A percentile compares a stretch with the other conserved stretches of the same genome.
Evolutionary conservation across 2,888 invertebrate species (phyloP).

Genomic region (Cactoblastis cactorum): DNA sequence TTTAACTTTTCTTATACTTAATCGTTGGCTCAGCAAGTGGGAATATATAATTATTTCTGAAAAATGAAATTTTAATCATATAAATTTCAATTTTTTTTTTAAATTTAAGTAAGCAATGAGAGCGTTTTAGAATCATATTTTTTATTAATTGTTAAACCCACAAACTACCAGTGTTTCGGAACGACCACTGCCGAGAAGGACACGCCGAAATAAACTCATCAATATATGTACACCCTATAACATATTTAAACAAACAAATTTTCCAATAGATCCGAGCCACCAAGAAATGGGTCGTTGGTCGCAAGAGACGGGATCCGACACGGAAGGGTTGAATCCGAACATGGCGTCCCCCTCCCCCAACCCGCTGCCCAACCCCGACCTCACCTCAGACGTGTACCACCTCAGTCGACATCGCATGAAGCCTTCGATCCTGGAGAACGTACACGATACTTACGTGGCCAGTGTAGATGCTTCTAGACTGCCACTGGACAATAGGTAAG

Average conservation of each 20-base stretch:
- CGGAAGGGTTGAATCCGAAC: constrained; percentile 71
- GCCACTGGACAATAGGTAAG: constrained; percentile 65
- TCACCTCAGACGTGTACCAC: constrained; percentile 81
- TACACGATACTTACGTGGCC: constrained; percentile 78
- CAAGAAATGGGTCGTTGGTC: constrained; percentile 83
- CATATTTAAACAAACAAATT: neutral
- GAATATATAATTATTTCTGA: no score
- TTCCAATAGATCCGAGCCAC: constrained; percentile 42
- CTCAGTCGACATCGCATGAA: constrained; percentile 74
- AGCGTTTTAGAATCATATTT: no score
- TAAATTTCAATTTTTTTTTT: no score
- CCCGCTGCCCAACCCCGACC: constrained; percentile 90
- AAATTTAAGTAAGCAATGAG: no score
- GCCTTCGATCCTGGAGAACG: constrained; percentile 79
- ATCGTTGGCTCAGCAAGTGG: no score
- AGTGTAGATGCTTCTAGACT: constrained; percentile 62
- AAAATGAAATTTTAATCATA: no score
- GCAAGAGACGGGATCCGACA: constrained; percentile 88
- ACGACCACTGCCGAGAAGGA: no score
- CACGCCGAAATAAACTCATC: no score
- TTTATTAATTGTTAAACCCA: no score
- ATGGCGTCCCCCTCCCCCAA: constrained; percentile 69
- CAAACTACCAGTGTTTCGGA: no score
- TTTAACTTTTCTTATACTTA: no score
- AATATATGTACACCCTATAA: no score